phyloP scores from a whole-genome alignment of 2,113 vertebrate genomes.

The Sinocyclocheilus anshuiensis region DNA sequence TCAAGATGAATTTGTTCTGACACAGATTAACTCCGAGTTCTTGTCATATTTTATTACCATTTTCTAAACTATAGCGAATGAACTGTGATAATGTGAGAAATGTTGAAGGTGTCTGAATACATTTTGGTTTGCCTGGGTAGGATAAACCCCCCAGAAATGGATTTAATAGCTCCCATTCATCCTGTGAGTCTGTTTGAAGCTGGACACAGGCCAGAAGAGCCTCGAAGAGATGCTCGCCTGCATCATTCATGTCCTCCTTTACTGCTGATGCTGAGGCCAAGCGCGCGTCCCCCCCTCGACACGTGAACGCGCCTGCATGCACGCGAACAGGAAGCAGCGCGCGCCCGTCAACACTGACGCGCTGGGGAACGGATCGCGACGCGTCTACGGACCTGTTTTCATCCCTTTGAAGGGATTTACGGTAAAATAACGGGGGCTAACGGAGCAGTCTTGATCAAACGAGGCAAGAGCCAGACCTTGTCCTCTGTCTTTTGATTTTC shows the following conservation, averaged over 20 bases:
- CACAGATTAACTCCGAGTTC: too few relatives aligned
- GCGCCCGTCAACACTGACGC: slow-evolving; percentile 28
- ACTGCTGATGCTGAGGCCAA: slow-evolving; percentile 35
- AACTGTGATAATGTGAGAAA: too few relatives aligned
- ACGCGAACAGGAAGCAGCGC: slow-evolving; percentile 54
- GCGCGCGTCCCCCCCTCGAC: slow-evolving; percentile 33
- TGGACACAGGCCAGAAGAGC: background rate
- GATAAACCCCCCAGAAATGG: background rate
- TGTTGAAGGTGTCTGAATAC: too few relatives aligned
- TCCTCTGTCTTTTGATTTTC: background rate
- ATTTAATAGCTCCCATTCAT: background rate
- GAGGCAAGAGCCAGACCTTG: background rate
- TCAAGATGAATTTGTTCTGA: too few relatives aligned
- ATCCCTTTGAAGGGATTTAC: background rate
- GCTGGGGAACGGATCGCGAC: slow-evolving; percentile 38
- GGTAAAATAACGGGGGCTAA: background rate
- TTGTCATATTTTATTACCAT: too few relatives aligned
- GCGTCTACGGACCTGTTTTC: slow-evolving; percentile 29
- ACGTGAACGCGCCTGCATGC: slow-evolving; percentile 51
- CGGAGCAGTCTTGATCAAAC: background rate
- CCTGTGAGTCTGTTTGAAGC: background rate
- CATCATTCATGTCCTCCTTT: background rate
- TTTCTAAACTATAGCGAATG: too few relatives aligned
- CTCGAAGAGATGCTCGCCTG: background rate
- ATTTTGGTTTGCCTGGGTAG: too few relatives aligned